phyloP scores from a whole-genome alignment of 2,888 invertebrate genomes.

The Ophion ellenae region DNA sequence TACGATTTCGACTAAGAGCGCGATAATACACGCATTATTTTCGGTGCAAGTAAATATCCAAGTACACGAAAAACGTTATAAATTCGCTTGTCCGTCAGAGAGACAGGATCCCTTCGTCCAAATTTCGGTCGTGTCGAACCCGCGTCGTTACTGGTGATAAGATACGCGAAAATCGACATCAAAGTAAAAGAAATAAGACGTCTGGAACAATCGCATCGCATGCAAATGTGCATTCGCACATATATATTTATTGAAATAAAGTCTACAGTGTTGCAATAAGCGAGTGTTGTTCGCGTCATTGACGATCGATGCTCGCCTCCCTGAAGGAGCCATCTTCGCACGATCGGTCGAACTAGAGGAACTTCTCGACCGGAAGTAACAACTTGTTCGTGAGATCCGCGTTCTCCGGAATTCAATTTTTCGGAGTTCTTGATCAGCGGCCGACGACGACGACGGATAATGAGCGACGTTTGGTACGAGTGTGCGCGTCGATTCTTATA shows the following conservation, averaged over 20 bases:
- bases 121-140: background rate
- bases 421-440: background rate
- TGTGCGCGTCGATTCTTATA: slow-evolving; percentile 40
- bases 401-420: background rate
- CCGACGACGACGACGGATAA: slow-evolving; percentile 43
- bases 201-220: background rate
- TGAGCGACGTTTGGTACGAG: slow-evolving; percentile 49
- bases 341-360: background rate
- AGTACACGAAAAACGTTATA: background rate
- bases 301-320: background rate
- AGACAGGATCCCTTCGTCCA: background rate
- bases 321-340: background rate
- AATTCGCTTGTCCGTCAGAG: background rate
- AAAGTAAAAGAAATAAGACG: background rate
- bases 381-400: background rate
- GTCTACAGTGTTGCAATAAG: background rate
- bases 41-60: background rate
- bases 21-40: background rate
- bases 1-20: background rate
- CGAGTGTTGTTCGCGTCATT: background rate
- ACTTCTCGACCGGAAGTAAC: background rate
- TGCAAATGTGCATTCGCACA: background rate
- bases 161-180: background rate
- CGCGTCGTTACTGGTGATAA: background rate
- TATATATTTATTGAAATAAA: background rate